phyloP scores from a whole-genome alignment of 2,888 invertebrate genomes.

The Torymus aiolomorphi region DNA sequence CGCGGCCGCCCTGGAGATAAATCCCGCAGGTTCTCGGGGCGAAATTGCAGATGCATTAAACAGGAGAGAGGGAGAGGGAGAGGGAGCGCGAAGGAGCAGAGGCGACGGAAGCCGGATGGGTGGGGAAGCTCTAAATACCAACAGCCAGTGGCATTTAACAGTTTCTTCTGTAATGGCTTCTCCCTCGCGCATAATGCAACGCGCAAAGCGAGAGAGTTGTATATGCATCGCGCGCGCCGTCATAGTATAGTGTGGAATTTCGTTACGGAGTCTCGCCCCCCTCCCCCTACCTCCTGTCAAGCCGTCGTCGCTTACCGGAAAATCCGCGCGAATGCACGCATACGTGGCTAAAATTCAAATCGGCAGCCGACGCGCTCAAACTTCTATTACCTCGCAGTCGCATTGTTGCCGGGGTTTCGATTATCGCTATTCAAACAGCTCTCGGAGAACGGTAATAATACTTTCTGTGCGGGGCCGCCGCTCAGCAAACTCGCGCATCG shows the following conservation, averaged over 20 bases:
- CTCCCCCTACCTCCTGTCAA: too few species aligned
- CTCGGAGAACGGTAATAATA: conserved; percentile 27
- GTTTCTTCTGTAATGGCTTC: conserved; percentile 41
- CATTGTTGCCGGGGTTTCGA: conserved; percentile 38
- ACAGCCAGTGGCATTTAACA: conserved; percentile 28
- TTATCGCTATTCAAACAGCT: conserved; percentile 42
- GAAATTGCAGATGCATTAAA: conserved; percentile 40
- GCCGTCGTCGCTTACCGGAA: neutral
- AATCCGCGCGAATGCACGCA: neutral
- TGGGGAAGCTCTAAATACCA: conserved; percentile 33
- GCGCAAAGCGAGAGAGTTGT: neutral
- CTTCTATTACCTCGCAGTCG: conserved; percentile 35
- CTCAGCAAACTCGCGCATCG: neutral
- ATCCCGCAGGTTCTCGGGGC: neutral
- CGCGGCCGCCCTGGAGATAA: neutral
- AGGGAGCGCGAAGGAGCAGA: too few species aligned
- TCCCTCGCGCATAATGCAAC: neutral
- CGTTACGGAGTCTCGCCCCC: neutral
- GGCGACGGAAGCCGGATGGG: neutral
- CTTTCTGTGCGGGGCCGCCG: conserved; percentile 9
- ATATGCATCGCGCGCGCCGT: conserved; percentile 6
- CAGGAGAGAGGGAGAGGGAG: neutral
- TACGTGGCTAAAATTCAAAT: conserved; percentile 52
- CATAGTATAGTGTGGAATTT: conserved; percentile 31
- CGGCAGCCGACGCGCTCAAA: conserved; percentile 13